These are phyloP conservation scores for Arrhamphus sclerolepis DNA, from an alignment of 2,797 vertebrate species.

Conservation along the genomic window DNA sequence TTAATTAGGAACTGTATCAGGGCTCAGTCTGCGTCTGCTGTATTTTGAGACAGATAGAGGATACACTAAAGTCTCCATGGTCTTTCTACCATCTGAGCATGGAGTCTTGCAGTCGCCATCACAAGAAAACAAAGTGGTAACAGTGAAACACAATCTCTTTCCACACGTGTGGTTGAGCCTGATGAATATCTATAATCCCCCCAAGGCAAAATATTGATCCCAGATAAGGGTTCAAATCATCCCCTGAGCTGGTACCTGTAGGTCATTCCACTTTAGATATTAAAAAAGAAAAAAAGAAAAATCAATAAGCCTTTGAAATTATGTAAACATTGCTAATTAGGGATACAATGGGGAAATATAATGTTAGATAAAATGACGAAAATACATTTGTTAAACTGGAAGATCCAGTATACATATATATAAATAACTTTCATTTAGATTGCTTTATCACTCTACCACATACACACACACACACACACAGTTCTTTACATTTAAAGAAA, in stretches of 20 bases:
- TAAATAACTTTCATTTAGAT: too few relatives aligned
- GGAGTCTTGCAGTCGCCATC: background rate
- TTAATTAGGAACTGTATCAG: slow-evolving; percentile 54
- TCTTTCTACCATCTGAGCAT: slow-evolving; percentile 16
- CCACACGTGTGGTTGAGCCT: background rate
- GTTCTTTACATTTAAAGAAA: too few relatives aligned
- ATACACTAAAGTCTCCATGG: slow-evolving; percentile 13
- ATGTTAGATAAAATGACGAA: background rate
- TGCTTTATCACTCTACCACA: too few relatives aligned
- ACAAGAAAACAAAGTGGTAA: background rate
- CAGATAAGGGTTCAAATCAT: slow-evolving; percentile 8
- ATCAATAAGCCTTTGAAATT: background rate
- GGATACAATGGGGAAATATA: too few relatives aligned
- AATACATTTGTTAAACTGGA: too few relatives aligned
- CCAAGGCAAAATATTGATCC: background rate
- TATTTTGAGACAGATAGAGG: slow-evolving; percentile 41
- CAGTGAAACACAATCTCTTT: background rate
- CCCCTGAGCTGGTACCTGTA: slow-evolving; percentile 9
- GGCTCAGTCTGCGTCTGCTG: slow-evolving; percentile 45
- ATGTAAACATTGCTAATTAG: slow-evolving; percentile 1
- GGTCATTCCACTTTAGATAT: slow-evolving; percentile 6
- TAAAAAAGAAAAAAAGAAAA: background rate
- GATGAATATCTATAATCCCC: background rate
- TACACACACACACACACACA: too few relatives aligned
- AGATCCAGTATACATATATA: too few relatives aligned